phyloP scores from a whole-genome alignment of 2,888 invertebrate genomes.

The Phasia obesa region DNA sequence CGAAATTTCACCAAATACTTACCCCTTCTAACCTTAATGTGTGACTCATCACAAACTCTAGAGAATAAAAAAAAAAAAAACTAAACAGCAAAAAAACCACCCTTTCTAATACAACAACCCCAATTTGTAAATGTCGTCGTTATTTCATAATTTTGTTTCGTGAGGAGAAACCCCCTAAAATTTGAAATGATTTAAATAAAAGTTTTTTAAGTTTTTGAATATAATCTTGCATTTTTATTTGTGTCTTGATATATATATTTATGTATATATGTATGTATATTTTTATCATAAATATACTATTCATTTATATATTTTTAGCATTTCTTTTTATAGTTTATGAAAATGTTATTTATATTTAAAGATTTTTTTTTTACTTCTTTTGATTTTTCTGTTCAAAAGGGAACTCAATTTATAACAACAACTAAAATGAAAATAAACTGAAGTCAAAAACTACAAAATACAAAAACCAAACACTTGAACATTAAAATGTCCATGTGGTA shows the following conservation, averaged over 20 bases:
- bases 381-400: constrained; percentile 17
- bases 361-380: constrained; percentile 43
- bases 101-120: constrained; percentile 24
- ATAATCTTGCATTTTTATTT: constrained; percentile 53
- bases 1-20: no score
- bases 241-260: no score
- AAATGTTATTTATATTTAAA: constrained; percentile 59
- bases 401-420: constrained; percentile 37
- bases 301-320: constrained; percentile 60
- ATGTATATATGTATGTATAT: constrained; percentile 21
- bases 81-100: not conserved
- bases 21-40: no score
- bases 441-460: constrained; percentile 24
- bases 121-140: constrained; percentile 9
- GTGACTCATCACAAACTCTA: not conserved
- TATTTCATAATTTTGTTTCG: constrained; percentile 47
- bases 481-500: constrained; percentile 69
- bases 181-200: constrained; percentile 47
- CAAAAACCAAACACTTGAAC: constrained; percentile 46
- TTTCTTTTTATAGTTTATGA: constrained; percentile 61
- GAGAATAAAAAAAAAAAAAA: not conserved
- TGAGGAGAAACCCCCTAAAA: constrained; percentile 17
- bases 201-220: constrained; percentile 54
- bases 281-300: constrained; percentile 61
- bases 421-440: constrained; percentile 25